Evolutionary conservation across 2,888 invertebrate species (phyloP).

Genomic region (Trachelus troglodyta): DNA sequence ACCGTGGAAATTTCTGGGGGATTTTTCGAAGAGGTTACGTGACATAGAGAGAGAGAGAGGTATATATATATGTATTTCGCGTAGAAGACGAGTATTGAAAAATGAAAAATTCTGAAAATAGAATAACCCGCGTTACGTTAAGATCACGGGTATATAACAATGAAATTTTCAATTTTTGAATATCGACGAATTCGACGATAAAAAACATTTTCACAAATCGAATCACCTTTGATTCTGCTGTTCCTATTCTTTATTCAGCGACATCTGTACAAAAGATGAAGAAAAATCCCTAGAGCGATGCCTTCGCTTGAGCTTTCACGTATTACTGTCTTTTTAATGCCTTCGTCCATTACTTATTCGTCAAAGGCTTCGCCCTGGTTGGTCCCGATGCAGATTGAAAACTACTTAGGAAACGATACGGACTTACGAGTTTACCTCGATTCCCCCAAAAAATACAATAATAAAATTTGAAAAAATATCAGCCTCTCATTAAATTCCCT

Average conservation of each 20-base stretch:
- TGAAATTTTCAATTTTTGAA: neutral
- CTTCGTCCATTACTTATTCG: neutral
- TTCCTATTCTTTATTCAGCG: neutral
- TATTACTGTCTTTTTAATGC: neutral
- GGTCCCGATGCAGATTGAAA: neutral
- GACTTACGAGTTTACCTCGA: neutral
- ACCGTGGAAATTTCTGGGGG: neutral
- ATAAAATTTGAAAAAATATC: neutral
- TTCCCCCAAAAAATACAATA: neutral
- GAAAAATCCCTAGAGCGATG: neutral
- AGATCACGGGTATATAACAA: neutral
- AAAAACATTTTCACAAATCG: neutral
- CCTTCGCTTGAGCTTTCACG: neutral
- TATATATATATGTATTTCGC: neutral
- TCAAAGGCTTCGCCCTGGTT: neutral
- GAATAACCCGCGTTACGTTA: neutral
- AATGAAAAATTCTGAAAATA: neutral
- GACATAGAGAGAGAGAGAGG: neutral
- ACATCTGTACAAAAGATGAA: neutral
- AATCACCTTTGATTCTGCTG: neutral
- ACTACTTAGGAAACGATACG: neutral
- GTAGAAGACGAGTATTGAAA: neutral
- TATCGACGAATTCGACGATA: neutral
- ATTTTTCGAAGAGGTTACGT: neutral
- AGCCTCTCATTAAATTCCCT: neutral